Percentiles rank a stretch among this genome's conserved stretches.
Evolutionary conservation across 1,140 invertebrate species (phyloP).

Genomic region (Grapholita molesta): DNA sequence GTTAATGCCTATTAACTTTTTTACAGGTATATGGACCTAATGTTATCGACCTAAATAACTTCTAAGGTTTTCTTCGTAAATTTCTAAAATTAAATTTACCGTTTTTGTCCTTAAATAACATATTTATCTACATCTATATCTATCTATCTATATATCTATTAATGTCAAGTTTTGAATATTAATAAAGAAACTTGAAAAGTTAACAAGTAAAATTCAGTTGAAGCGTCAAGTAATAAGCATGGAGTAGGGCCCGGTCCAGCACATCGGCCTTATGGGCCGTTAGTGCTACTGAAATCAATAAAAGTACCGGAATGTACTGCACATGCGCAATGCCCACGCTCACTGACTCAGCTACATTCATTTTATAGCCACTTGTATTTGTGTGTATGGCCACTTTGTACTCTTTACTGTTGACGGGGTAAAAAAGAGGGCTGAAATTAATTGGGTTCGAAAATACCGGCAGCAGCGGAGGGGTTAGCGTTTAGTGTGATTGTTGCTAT

Average conservation of each 20-base stretch:
- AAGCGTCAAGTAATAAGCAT: constrained; percentile 72
- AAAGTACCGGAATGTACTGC: constrained; percentile 80
- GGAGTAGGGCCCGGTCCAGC: constrained; percentile 65
- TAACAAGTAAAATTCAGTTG: constrained; percentile 62
- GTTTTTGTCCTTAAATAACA: too few species aligned
- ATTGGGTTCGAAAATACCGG: constrained; percentile 51
- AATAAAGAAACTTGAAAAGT: constrained; percentile 70
- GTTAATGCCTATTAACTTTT: not conserved
- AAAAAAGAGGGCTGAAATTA: constrained; percentile 63
- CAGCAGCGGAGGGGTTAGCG: constrained; percentile 38
- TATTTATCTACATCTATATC: too few species aligned
- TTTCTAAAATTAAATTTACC: too few species aligned
- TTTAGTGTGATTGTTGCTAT: constrained; percentile 33
- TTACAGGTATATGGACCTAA: too few species aligned
- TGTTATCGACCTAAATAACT: too few species aligned
- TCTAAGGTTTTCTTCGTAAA: too few species aligned
- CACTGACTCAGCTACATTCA: constrained; percentile 74
- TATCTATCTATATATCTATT: too few species aligned
- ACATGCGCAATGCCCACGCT: constrained; percentile 71
- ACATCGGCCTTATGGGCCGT: constrained; percentile 76
- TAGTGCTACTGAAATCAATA: constrained; percentile 83
- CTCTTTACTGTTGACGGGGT: constrained; percentile 65
- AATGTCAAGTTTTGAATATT: too few species aligned
- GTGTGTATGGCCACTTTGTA: constrained; percentile 76
- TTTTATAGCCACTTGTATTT: constrained; percentile 77